Conservation (phyloP, 2,888 invertebrate genomes). For the Pterostichus niger region DNA sequence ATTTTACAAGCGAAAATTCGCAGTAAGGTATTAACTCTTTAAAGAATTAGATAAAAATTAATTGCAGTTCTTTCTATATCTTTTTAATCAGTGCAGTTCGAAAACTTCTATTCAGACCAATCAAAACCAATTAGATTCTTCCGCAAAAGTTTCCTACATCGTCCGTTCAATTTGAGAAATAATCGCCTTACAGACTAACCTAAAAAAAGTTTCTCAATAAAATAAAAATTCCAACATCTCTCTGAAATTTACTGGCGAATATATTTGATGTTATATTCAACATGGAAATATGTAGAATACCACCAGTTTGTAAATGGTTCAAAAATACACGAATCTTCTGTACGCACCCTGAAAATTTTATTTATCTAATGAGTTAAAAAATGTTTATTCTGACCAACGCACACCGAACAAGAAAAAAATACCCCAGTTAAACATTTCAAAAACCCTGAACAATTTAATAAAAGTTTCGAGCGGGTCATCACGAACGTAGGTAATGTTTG, state of each 20-base stretch:
- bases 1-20: too few species aligned
- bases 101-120: constrained; percentile 20
- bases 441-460: too few species aligned
- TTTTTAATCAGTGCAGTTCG: constrained; percentile 29
- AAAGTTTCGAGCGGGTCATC: too few species aligned
- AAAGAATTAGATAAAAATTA: too few species aligned
- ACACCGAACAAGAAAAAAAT: too few species aligned
- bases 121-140: constrained; percentile 33
- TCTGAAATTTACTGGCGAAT: neutral
- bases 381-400: too few species aligned
- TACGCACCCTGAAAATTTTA: neutral
- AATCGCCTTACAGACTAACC: constrained; percentile 32
- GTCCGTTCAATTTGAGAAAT: constrained; percentile 37
- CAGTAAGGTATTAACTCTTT: too few species aligned
- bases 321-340: too few species aligned
- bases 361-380: too few species aligned
- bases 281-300: neutral
- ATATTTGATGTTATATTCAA: neutral
- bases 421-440: too few species aligned
- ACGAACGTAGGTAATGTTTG: too few species aligned
- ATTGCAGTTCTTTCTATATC: neutral
- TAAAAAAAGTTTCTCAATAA: constrained; percentile 30
- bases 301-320: neutral
- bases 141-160: constrained; percentile 9
- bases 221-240: constrained; percentile 27